Base-by-base conservation (phyloP, 2,888 invertebrate genomes). In the Andrena hattorfiana region DNA sequence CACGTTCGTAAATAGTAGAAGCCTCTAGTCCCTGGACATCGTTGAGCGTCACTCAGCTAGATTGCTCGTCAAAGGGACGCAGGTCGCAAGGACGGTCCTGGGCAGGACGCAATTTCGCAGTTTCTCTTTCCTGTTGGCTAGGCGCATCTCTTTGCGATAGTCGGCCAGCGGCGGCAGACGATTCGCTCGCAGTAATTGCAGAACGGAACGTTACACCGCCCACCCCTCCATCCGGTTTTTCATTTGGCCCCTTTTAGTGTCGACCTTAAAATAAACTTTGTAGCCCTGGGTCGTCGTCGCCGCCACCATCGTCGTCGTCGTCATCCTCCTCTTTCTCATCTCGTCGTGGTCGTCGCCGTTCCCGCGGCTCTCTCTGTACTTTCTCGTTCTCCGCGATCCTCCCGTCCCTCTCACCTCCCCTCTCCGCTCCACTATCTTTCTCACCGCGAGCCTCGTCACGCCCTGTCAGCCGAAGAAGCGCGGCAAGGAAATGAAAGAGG, bases 211-310 rank as follows among this genome's bases (percentile, higher is more conserved):
- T 81, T 78, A 82, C 73, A 60, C 84, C 74, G 63, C 66, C 75
- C 83, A 76, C 81, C 85, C 87, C 84, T 77, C 79, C 87, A 82
- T 88, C 88, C 85, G 87, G 87, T 87, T 87, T 88, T 89, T 87
- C 85, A 89, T 85, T 86, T 87, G 84, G 82, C 84, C 89, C 82
- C 84, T 90, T 90, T 89, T 87, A 90, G 85, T 76, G 85, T 83
- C 90, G 84, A 88, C 90, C 90, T 90, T 87, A 90, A 90, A 90
- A 90, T 90, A 91, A 89, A 89, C 89, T 89, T 85, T 81, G 80
- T 77, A 78, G 87, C 79, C 77, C 82, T 66, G 78, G 79, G 66
- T 76, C 77, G 76, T 32, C 81, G 69, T 26, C 35, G 48, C 10
- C 76, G 42, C 28, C 32, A 16, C 62, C 71, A 68, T 75, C 32